Evolutionary conservation across 2,888 invertebrate species (phyloP).

Genomic region (Lasius fuliginosus): DNA sequence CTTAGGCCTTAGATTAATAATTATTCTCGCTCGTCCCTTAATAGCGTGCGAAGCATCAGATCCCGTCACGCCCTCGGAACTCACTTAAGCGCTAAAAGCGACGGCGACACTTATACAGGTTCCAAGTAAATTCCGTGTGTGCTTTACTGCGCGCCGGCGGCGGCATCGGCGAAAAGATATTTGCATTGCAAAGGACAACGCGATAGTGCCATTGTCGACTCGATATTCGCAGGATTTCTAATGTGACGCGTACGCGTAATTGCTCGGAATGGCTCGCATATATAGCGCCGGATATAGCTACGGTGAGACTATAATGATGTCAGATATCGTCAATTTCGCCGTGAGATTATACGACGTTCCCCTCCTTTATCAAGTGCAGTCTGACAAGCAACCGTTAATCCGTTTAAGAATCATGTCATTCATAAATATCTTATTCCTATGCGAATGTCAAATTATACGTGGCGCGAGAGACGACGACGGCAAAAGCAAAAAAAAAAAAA

Average conservation of each 20-base stretch:
- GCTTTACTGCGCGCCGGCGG: slow-evolving; percentile 17
- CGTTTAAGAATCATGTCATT: slow-evolving; percentile 9
- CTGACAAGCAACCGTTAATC: slow-evolving; percentile 22
- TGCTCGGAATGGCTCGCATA: slow-evolving; percentile 41
- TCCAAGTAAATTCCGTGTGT: slow-evolving; percentile 38
- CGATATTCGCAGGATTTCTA: slow-evolving; percentile 50
- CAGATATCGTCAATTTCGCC: background rate
- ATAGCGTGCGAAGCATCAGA: slow-evolving; percentile 62
- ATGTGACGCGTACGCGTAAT: slow-evolving; percentile 62
- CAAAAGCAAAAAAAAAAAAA: background rate
- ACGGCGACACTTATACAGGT: slow-evolving; percentile 70
- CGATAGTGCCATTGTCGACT: slow-evolving; percentile 69
- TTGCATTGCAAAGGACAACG: slow-evolving; percentile 74
- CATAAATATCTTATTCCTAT: slow-evolving; percentile 6
- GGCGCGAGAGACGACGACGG: too few species aligned
- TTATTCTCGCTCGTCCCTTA: slow-evolving; percentile 40
- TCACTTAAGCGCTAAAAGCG: slow-evolving; percentile 74
- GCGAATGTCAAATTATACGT: slow-evolving; percentile 24
- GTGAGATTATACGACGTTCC: background rate
- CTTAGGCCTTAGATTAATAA: slow-evolving; percentile 22
- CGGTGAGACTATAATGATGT: background rate
- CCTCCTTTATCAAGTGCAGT: background rate
- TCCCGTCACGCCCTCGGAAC: slow-evolving; percentile 70
- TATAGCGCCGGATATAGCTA: background rate
- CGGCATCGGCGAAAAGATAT: slow-evolving; percentile 47